A percentile compares a stretch with the other conserved stretches of the same genome.
phyloP scores from a whole-genome alignment of 2,888 invertebrate genomes.

The Caenorhabditis macrosperma region DNA sequence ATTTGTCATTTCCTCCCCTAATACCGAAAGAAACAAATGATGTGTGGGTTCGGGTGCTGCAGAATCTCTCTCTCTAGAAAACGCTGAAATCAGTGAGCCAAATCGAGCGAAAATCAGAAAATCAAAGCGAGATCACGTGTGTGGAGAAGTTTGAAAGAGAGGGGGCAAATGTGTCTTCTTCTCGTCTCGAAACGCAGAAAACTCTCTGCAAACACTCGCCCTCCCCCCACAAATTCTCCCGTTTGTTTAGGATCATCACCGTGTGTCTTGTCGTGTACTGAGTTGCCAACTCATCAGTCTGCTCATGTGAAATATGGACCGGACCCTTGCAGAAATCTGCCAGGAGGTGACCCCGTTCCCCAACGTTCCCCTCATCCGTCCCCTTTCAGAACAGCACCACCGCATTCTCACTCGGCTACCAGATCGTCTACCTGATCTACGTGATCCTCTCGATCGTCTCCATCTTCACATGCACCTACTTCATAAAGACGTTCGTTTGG shows the following conservation, averaged over 20 bases:
- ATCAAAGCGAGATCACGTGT: not conserved
- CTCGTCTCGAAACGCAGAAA: too few relatives aligned
- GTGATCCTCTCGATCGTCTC: conserved; percentile 47
- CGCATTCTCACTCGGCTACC: conserved; percentile 36
- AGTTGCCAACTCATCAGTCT: conserved; percentile 16
- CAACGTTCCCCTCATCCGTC: not conserved
- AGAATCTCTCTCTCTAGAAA: not conserved
- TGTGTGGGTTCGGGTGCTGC: not conserved
- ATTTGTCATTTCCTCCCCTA: not conserved
- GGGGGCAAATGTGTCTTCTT: conserved; percentile 3
- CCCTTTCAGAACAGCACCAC: conserved; percentile 19
- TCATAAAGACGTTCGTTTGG: conserved; percentile 48
- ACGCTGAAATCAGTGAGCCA: not conserved
- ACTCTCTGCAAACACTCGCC: not conserved
- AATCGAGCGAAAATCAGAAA: not conserved
- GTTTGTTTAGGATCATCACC: conserved; percentile 47
- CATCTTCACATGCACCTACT: conserved; percentile 45
- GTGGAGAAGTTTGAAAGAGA: not conserved
- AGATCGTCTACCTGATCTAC: conserved; percentile 29
- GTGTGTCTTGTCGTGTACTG: conserved; percentile 6
- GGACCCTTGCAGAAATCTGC: conserved; percentile 9
- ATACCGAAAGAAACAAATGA: not conserved
- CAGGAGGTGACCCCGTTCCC: not conserved
- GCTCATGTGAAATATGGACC: conserved; percentile 33
- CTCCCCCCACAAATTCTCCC: conserved; percentile 3